A percentile compares a stretch with the other conserved stretches of the same genome.
Conservation (phyloP, 2,113 vertebrate species). For the Gracilinanus agilis region DNA sequence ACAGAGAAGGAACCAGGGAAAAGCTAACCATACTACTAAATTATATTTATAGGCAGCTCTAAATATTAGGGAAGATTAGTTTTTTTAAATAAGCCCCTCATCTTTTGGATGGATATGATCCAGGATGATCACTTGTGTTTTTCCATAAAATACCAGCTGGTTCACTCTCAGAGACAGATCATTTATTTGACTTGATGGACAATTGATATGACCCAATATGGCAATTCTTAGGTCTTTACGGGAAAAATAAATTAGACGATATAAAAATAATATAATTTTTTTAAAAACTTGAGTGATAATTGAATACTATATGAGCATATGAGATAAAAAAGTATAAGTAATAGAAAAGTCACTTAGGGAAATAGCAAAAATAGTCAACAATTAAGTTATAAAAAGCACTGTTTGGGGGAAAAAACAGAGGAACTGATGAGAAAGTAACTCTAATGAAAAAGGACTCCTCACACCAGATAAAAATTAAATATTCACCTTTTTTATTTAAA, state of each 20-base stretch:
- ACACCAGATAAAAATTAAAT: constrained; percentile 36
- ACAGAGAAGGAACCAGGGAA: neutral
- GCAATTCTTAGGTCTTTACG: constrained; percentile 2
- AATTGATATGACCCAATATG: constrained; percentile 4
- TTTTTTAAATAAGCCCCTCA: neutral
- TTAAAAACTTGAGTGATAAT: neutral
- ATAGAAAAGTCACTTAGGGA: neutral
- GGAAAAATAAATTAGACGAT: neutral
- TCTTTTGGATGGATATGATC: neutral
- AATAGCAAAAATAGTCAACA: neutral
- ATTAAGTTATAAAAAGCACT: neutral
- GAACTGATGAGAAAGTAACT: neutral
- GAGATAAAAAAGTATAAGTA: constrained; percentile 7
- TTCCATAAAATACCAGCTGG: constrained; percentile 21
- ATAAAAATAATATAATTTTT: neutral
- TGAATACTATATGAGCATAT: neutral
- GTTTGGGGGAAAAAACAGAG: neutral
- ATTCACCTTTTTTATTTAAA: constrained; percentile 24
- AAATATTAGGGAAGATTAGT: neutral
- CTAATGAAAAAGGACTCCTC: neutral
- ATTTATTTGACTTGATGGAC: neutral
- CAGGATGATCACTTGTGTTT: neutral
- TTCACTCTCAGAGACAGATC: constrained; percentile 9
- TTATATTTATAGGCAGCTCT: neutral
- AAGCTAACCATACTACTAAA: neutral